These are phyloP conservation scores for Solen grandis DNA, from an alignment of 1,140 invertebrate species.

Conservation along the genomic window DNA sequence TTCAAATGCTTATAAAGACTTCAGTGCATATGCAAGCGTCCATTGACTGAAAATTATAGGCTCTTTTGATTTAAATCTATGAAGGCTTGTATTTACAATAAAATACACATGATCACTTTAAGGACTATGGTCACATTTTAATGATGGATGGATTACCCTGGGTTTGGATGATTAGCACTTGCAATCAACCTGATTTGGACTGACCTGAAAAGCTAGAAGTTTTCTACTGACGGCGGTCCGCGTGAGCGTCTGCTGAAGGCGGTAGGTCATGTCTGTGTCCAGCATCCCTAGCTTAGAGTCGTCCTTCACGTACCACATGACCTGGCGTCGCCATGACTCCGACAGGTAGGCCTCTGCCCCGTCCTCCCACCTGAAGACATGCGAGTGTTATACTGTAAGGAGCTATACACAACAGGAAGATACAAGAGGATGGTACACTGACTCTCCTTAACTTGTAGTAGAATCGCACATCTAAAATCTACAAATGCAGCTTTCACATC, in stretches of 20 bases:
- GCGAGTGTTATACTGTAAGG: neutral
- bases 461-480: too few relatives aligned
- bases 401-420: neutral
- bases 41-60: too few relatives aligned
- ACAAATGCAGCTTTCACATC: too few relatives aligned
- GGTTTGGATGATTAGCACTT: too few relatives aligned
- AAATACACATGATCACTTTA: too few relatives aligned
- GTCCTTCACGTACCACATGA: conserved; percentile 76
- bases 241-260: conserved; percentile 60
- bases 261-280: conserved; percentile 66
- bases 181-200: too few relatives aligned
- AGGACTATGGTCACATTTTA: too few relatives aligned
- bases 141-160: too few relatives aligned
- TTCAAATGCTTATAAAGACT: too few relatives aligned
- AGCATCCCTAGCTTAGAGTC: conserved; percentile 68
- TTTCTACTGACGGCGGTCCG: conserved; percentile 70
- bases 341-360: conserved; percentile 67
- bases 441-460: neutral
- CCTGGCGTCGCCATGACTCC: conserved; percentile 66
- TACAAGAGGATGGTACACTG: neutral
- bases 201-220: conserved; percentile 72
- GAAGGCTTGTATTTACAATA: too few relatives aligned
- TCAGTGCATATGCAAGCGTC: too few relatives aligned
- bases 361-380: conserved; percentile 65
- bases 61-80: too few relatives aligned